These are phyloP conservation scores for Subacronicta megacephala DNA, from an alignment of 2,888 invertebrate species.

Conservation along the genomic window DNA sequence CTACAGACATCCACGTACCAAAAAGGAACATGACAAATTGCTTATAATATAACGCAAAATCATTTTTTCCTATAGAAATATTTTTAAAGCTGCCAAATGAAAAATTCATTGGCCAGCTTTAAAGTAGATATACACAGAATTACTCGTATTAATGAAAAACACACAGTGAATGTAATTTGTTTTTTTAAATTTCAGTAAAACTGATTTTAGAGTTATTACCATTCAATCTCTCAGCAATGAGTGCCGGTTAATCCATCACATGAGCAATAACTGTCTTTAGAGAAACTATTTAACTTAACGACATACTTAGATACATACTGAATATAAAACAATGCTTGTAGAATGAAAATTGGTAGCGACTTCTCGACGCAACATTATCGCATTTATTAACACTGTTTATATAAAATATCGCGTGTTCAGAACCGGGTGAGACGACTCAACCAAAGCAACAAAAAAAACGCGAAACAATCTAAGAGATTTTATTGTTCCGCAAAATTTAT, in stretches of 20 bases:
- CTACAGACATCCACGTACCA: background rate
- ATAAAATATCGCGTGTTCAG: slow-evolving; percentile 53
- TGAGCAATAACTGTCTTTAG: too few species aligned
- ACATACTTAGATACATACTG: too few species aligned
- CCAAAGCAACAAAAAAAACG: slow-evolving; percentile 52
- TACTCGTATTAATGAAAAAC: slow-evolving; percentile 34
- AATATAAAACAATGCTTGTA: slow-evolving; percentile 4
- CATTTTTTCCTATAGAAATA: slow-evolving; percentile 17
- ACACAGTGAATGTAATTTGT: slow-evolving; percentile 22
- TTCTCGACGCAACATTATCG: slow-evolving; percentile 17
- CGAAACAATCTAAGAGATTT: slow-evolving; percentile 56
- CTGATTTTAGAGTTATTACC: slow-evolving; percentile 10
- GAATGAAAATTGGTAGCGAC: background rate
- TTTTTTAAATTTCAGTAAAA: slow-evolving; percentile 28
- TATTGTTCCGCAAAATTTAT: slow-evolving; percentile 59
- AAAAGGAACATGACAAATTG: slow-evolving; percentile 24
- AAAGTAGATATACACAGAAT: slow-evolving; percentile 36
- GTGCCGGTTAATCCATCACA: too few species aligned
- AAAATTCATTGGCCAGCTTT: slow-evolving; percentile 11
- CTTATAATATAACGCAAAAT: slow-evolving; percentile 21
- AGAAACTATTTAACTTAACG: background rate
- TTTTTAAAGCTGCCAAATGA: slow-evolving; percentile 3
- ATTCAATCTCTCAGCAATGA: too few species aligned
- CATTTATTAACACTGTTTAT: slow-evolving; percentile 39
- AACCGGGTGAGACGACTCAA: slow-evolving; percentile 40